Evolutionary conservation across 2,113 vertebrate genomes (phyloP).

Genomic region (Danio rerio): DNA sequence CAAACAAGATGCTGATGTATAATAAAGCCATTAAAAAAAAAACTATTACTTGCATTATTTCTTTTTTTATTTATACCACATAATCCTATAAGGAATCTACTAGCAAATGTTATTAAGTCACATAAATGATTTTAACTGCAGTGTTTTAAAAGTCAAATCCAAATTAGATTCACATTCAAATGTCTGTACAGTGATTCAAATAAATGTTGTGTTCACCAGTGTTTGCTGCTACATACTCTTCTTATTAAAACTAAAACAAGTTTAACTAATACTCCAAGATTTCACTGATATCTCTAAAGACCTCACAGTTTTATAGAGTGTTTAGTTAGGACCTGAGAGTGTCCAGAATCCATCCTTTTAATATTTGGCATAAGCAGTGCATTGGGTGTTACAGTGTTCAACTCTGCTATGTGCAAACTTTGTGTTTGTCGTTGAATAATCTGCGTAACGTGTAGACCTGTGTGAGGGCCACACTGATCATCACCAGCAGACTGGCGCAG

Average conservation of each 20-base stretch:
- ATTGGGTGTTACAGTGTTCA: neutral
- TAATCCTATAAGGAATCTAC: conserved; percentile 1
- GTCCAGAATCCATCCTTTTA: neutral
- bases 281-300: neutral
- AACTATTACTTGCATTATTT: neutral
- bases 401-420: conserved; percentile 68
- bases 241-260: neutral
- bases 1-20: neutral
- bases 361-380: neutral
- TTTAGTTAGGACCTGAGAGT: neutral
- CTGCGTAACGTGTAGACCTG: conserved; percentile 83
- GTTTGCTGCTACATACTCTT: neutral
- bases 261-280: no score
- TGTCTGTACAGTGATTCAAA: neutral
- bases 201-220: neutral
- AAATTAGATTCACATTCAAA: conserved; percentile 19
- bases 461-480: conserved; percentile 77
- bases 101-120: neutral
- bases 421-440: conserved; percentile 79
- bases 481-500: conserved; percentile 76
- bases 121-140: neutral
- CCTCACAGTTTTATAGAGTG: neutral
- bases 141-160: conserved; percentile 12
- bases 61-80: neutral
- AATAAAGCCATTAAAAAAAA: conserved; percentile 9